Evolutionary conservation across 2,888 invertebrate genomes (phyloP), one percentile per base, ranked within the genome.

Genomic region (Endomychus coccineus): DNA sequence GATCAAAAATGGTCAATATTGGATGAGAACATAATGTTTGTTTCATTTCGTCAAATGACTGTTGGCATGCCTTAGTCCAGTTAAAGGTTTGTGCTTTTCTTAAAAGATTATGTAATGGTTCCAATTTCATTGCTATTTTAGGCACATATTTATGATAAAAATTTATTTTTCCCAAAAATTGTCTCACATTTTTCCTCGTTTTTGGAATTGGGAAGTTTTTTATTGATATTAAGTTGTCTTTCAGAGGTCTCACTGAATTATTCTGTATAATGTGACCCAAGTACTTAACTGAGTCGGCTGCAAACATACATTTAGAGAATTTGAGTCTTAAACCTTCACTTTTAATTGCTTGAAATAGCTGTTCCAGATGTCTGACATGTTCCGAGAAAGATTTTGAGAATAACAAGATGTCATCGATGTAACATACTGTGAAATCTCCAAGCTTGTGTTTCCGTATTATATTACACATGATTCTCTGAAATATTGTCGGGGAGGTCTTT

Each of bases 361-460:
- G 13, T 15, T 3, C 7, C n/a, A 36, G 12, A 36, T 51, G 46
- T 9, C 21, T 9, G 16, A 51, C 15, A 28, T 51, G 49, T 16
- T 48, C 34, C 9, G 39, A 21, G 38, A 46, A 51, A 14, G 36
- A 36, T 28, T 44, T 33, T 21, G 50, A 49, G 36, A 48, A 46
- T 14, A 51, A 35, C 4, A 49, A 31, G 10, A 47, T 44, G 17
- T 48, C 50, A 36, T 51, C 48, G 21, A 51, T 50, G 24, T 43
- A 51, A 25, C 45, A 49, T 10, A 39, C 44, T 10, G 29, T 4
- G 37, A 48, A 48, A 9, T 45, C 22, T 5, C 15, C 23, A 3
- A 50, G 27, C 2, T 40, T 31, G 39, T 49, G n/a, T 39, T 34
- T 38, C 36, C 40, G 38, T 13, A 50, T 4, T 23, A 45, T 39